Conservation (phyloP, 1,140 invertebrate genomes). For the Cydia amplana region DNA sequence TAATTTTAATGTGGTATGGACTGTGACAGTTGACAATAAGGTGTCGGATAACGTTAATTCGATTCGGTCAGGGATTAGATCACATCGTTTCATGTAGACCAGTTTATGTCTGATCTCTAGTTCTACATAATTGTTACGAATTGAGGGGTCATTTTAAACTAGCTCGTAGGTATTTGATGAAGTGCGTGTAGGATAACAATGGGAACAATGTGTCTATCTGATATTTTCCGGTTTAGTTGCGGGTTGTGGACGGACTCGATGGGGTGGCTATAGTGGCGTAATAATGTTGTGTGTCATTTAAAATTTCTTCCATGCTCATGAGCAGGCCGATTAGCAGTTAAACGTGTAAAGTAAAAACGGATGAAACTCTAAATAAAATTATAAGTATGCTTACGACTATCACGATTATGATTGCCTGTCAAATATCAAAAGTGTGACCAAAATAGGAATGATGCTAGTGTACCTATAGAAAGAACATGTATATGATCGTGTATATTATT, state of each 20-base stretch:
- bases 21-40: slow-evolving; percentile 17
- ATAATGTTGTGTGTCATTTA: not conserved
- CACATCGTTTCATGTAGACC: not conserved
- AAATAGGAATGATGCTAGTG: too few relatives aligned
- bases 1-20: not conserved
- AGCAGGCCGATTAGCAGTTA: not conserved
- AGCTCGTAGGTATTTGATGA: slow-evolving; percentile 30
- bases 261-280: not conserved
- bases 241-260: slow-evolving; percentile 17
- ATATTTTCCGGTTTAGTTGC: not conserved
- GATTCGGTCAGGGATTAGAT: slow-evolving; percentile 21
- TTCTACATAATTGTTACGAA: not conserved
- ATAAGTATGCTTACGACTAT: too few relatives aligned
- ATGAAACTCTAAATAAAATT: too few relatives aligned
- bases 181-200: slow-evolving; percentile 39
- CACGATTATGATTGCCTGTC: too few relatives aligned
- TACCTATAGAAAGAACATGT: too few relatives aligned
- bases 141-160: not conserved
- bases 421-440: too few relatives aligned
- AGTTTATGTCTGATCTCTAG: not conserved
- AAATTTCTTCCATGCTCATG: not conserved
- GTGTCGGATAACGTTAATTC: slow-evolving; percentile 26
- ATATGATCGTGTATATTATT: too few relatives aligned
- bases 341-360: too few relatives aligned
- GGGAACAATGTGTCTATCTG: slow-evolving; percentile 10